Conservation (phyloP, 2,888 invertebrate species). For the Limenitis arthemis region DNA sequence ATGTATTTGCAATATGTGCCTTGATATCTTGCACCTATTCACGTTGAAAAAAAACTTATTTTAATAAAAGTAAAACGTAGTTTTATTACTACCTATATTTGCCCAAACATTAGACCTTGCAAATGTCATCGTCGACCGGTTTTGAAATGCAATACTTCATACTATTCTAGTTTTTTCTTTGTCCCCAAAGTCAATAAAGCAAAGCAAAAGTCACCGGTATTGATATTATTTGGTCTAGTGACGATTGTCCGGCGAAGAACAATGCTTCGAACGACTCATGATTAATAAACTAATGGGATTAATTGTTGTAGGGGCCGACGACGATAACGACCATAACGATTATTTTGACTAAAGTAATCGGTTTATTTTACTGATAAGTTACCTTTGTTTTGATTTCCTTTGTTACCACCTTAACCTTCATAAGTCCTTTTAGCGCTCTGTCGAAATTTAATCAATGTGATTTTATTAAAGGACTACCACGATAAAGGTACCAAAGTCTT, state of each 20-base stretch:
- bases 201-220: constrained; percentile 42
- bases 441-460: too few species aligned
- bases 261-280: constrained; percentile 49
- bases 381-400: constrained; percentile 36
- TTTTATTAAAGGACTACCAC: too few species aligned
- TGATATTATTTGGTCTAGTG: constrained; percentile 63
- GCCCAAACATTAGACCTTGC: constrained; percentile 28
- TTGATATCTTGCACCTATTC: too few species aligned
- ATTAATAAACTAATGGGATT: constrained; percentile 65
- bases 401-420: constrained; percentile 46
- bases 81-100: constrained; percentile 10
- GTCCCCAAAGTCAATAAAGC: constrained; percentile 48
- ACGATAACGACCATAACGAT: constrained; percentile 39
- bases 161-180: constrained; percentile 43
- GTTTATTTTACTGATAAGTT: constrained; percentile 60
- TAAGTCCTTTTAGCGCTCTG: constrained; percentile 35
- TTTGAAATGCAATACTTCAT: constrained; percentile 42
- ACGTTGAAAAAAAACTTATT: too few species aligned
- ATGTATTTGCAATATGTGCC: too few species aligned
- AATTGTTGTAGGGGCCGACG: constrained; percentile 39
- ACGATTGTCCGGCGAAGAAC: constrained; percentile 59
- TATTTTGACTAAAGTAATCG: constrained; percentile 66
- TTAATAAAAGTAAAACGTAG: not conserved
- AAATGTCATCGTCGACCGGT: constrained; percentile 32
- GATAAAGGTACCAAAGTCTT: too few species aligned